A percentile compares a stretch with the other conserved stretches of the same genome.
Conservation (phyloP, 2,797 vertebrate species). For the Cossypha heuglini region DNA sequence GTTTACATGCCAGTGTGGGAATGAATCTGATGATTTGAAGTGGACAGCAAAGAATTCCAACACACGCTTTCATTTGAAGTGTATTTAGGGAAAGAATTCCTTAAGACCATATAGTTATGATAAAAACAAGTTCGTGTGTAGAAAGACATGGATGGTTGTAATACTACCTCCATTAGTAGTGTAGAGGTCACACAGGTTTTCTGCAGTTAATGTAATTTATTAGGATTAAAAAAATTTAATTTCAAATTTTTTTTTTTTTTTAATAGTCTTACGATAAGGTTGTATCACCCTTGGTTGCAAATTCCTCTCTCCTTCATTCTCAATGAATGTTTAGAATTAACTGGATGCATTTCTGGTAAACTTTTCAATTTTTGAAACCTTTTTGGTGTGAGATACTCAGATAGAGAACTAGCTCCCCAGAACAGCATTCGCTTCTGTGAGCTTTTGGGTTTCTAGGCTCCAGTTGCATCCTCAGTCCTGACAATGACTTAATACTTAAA, state of each 20-base stretch:
- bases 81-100: slow-evolving; percentile 59
- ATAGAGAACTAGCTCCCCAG: neutral
- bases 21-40: slow-evolving; percentile 67
- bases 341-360: neutral
- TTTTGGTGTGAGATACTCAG: neutral
- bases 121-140: neutral
- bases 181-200: neutral
- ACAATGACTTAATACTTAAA: neutral
- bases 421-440: neutral
- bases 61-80: slow-evolving; percentile 66
- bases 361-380: neutral
- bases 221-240: neutral
- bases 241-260: neutral
- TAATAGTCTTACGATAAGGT: neutral
- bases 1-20: slow-evolving; percentile 61
- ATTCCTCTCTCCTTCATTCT: neutral
- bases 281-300: neutral
- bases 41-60: slow-evolving; percentile 65
- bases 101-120: neutral
- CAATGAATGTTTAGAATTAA: neutral
- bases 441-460: neutral
- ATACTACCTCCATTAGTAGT: neutral
- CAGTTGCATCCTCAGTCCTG: neutral
- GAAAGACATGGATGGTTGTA: neutral
- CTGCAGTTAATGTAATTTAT: neutral